Conservation (phyloP, 2,888 invertebrate species). For the Itoplectis maculator region DNA sequence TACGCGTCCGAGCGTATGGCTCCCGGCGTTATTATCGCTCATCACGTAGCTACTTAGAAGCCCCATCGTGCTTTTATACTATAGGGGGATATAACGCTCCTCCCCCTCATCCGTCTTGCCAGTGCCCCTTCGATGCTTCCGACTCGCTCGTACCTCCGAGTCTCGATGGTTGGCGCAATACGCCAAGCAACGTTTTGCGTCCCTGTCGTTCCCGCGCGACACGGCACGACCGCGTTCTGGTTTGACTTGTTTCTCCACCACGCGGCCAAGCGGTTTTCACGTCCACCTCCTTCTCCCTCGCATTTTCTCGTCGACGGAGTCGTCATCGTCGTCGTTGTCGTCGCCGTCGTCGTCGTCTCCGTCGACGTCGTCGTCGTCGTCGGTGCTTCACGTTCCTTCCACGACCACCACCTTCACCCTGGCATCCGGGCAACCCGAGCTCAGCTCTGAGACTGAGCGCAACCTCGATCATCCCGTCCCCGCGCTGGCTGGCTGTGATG, state of each 20-base stretch:
- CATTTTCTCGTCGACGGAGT: slow-evolving; percentile 42
- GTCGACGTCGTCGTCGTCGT: slow-evolving; percentile 48
- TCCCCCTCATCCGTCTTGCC: slow-evolving; percentile 50
- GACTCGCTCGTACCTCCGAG: slow-evolving; percentile 62
- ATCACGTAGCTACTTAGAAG: slow-evolving; percentile 84
- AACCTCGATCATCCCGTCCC: slow-evolving; percentile 61
- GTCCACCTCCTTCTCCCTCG: slow-evolving; percentile 52
- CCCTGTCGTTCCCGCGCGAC: slow-evolving; percentile 70
- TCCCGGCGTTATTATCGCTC: slow-evolving; percentile 82
- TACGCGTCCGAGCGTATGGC: slow-evolving; percentile 52
- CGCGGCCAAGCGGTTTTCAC: slow-evolving; percentile 58
- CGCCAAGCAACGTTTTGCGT: slow-evolving; percentile 68
- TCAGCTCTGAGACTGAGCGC: slow-evolving; percentile 51
- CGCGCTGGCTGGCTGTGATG: slow-evolving; percentile 57
- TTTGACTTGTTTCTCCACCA: slow-evolving; percentile 77
- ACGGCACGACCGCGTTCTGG: slow-evolving; percentile 74
- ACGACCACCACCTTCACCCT: slow-evolving; percentile 66
- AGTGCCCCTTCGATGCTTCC: slow-evolving; percentile 58
- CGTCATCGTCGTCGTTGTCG: slow-evolving; percentile 33
- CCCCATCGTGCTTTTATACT: slow-evolving; percentile 78
- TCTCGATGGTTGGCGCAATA: slow-evolving; percentile 59
- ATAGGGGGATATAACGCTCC: slow-evolving; percentile 50
- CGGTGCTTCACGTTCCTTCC: slow-evolving; percentile 65
- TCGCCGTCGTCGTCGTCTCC: slow-evolving; percentile 40
- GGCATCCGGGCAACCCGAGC: slow-evolving; percentile 61